Conservation (phyloP, 2,113 vertebrate species). For the Sciurus niger region DNA sequence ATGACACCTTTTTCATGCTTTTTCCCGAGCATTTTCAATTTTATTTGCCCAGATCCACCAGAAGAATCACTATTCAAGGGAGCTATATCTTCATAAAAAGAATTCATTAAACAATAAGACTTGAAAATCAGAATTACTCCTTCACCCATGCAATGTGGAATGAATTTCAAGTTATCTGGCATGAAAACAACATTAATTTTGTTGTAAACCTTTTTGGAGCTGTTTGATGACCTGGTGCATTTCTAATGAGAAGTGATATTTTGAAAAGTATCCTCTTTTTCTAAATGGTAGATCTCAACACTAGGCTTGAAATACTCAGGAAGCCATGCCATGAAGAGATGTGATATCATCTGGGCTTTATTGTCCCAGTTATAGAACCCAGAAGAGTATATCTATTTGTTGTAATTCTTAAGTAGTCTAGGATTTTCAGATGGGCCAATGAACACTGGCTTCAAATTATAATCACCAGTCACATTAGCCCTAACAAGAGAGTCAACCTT, state of each 20-base stretch:
- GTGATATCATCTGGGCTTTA: neutral
- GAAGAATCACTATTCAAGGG: no score
- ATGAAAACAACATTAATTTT: neutral
- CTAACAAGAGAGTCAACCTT: neutral
- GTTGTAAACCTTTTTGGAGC: neutral
- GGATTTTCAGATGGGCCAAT: neutral
- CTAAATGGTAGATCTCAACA: neutral
- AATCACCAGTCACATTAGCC: neutral
- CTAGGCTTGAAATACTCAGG: neutral
- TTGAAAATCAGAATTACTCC: neutral
- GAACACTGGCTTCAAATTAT: neutral
- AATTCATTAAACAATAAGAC: no score
- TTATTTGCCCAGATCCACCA: no score
- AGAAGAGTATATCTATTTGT: neutral
- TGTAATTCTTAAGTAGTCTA: neutral
- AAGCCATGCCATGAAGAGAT: neutral
- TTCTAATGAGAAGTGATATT: neutral
- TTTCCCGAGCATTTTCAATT: neutral
- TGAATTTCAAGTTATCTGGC: neutral
- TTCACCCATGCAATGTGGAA: neutral
- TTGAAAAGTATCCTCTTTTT: neutral
- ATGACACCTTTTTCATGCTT: neutral
- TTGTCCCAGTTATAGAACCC: neutral
- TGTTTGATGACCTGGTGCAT: neutral
- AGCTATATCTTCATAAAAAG: no score